Evolutionary conservation across 2,113 vertebrate genomes (phyloP), one percentile per base, ranked within the genome.

Genomic region (Ictalurus furcatus): DNA sequence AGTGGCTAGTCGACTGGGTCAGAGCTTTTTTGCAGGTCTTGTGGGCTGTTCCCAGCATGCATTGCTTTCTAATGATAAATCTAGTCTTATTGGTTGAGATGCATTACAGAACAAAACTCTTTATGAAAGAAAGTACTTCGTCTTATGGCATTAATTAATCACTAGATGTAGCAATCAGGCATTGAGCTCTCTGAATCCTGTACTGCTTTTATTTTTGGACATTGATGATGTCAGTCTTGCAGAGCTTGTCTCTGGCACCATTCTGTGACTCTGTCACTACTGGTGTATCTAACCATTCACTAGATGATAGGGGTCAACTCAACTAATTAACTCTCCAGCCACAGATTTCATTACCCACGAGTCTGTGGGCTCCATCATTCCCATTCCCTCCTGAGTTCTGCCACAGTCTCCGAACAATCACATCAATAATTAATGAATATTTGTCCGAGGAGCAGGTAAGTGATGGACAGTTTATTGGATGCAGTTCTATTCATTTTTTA

Each of bases 281-380:
- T 67, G 76, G 86, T 81, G 61, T 80, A 81, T 52, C 61, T 65
- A 56, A 81, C 40, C 86, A 23, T 54, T 80, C 61, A 25, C 76
- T 69, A 67, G 61, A 65, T 80, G 76, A 48, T 58, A 83, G 84
- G 86, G 90, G 90, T 86, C 90, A 90, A 74, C 71, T 87, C 85
- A 61, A 44, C 88, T 89, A 89, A 91, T 89, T 89, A 91, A 89
- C 85, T 87, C 84, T 88, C 87, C 71, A 84, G 59, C 71, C 80
- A 84, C 52, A 63, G 84, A 87, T 87, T 91, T 89, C 8, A 89
- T 91, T 89, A 80, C 80, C 85, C 81, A 81, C 7, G 8, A 61
- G 84, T 85, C 82, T 90, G 82, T 63, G 19, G 34, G 80, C 69
- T 40, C 69, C 48, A 88, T 67, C 69, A 63, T 79, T 81, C 21